Base-by-base conservation (phyloP, 2,888 invertebrate genomes). In the Trisateles emortualis region DNA sequence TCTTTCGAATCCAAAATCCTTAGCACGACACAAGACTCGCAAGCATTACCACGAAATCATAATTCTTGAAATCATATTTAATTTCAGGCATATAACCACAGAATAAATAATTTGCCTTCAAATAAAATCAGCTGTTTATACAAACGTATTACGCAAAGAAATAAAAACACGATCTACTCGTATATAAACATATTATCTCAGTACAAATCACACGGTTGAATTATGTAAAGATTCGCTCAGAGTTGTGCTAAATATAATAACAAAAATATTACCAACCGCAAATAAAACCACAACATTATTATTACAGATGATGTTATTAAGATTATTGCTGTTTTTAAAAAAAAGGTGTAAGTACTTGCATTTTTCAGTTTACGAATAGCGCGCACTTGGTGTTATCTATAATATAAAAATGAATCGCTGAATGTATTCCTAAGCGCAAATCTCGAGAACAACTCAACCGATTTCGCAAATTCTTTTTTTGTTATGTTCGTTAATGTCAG, bases 161-260 rank as follows among this genome's bases (percentile, higher is more conserved):
- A 47, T 41, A 42, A 36, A 42, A 49, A 29, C 17, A 16, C 14
- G 3, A 49, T 4, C 30, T 50, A n/a, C n/a, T n/a, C n/a, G n/a
- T n/a, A n/a, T n/a, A 43, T 50, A 38, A 43, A 48, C 43, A 50
- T 50, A 50, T 50, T 30, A 32, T 50, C 16, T 17, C 19, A 14
- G 35, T 35, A 14, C 19, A 36, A 35, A 43, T 32, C 16, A 14
- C 30, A 22, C 43, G 22, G 17, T 30, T 14, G 38, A 48, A 33
- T 43, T 50, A 43, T 30, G 36, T 42, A 26, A 49, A 50, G 29
- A 43, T 43, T 30, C 10, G 4, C 17, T 29, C 19, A 13, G 33
- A 22, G 29, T 10, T 6, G 14, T 14, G 26, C 36, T 33, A 49
- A 36, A 42, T 29, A 49, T 38, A 49, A 19, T 42, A 42, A 36